Conservation (phyloP, 2,113 vertebrate species). For the Callipepla californica region DNA sequence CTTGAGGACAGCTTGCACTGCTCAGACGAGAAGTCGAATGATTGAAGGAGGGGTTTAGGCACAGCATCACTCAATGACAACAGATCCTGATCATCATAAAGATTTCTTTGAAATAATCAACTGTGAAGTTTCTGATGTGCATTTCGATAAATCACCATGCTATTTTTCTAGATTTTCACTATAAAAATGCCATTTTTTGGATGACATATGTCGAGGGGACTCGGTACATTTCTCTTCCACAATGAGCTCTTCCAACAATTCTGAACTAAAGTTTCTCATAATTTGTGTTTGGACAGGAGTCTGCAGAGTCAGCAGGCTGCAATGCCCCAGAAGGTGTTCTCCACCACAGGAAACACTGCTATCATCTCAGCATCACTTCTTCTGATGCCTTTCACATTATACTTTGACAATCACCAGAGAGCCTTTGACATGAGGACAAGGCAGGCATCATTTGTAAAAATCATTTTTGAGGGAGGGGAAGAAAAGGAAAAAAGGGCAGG, state of each 20-base stretch:
- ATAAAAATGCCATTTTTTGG: neutral
- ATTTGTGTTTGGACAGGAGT: neutral
- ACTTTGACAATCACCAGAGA: neutral
- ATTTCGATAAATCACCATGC: neutral
- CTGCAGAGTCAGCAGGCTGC: neutral
- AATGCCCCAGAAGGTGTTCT: neutral
- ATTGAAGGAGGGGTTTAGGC: neutral
- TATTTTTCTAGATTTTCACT: neutral
- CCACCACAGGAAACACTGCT: rapidly evolving
- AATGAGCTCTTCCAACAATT: neutral
- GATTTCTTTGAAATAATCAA: neutral
- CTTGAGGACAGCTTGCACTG: neutral
- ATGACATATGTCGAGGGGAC: no score
- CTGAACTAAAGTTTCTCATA: neutral
- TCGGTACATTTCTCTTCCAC: neutral
- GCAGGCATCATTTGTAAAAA: neutral
- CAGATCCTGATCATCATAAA: neutral
- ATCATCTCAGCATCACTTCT: neutral
- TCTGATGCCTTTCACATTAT: neutral
- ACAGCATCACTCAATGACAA: neutral
- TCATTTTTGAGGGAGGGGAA: neutral
- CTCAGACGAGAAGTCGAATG: neutral
- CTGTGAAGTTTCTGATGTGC: no score
- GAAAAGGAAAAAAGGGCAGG: neutral
- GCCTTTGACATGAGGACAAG: neutral